Conservation (phyloP, 2,113 vertebrate genomes). For the Anas platyrhynchos region DNA sequence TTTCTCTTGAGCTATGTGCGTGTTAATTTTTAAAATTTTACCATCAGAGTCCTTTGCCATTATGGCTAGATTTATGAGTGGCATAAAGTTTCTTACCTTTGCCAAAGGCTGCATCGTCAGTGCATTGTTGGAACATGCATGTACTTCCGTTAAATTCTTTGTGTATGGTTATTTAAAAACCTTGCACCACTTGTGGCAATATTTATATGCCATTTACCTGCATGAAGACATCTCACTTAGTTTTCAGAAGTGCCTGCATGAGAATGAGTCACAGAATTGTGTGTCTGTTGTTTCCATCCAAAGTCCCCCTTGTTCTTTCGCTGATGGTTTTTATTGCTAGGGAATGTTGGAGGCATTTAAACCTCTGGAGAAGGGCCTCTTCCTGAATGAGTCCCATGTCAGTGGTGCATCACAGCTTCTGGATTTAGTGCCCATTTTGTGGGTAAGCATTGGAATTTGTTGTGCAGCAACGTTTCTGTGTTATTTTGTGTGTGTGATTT, state of each 20-base stretch:
- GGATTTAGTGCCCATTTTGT: neutral
- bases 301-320: neutral
- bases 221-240: neutral
- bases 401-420: neutral
- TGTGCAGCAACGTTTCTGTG: neutral
- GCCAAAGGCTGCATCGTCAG: neutral
- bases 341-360: neutral
- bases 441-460: neutral
- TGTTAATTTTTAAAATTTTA: neutral
- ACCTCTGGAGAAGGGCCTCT: too few relatives aligned
- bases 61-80: fast-evolving
- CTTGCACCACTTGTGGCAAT: neutral
- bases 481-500: neutral
- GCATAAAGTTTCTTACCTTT: neutral
- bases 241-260: fast-evolving
- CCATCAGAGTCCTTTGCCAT: neutral
- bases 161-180: neutral
- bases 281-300: neutral
- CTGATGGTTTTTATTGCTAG: neutral
- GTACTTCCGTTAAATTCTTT: neutral
- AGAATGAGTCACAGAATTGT: neutral
- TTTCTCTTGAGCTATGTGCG: neutral
- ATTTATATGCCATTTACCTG: neutral
- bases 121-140: neutral
- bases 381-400: neutral